Percentiles rank a stretch among this genome's conserved stretches.
These are phyloP conservation scores for Teleogryllus occipitalis DNA, from an alignment of 1,140 invertebrate species.

Conservation along the genomic window DNA sequence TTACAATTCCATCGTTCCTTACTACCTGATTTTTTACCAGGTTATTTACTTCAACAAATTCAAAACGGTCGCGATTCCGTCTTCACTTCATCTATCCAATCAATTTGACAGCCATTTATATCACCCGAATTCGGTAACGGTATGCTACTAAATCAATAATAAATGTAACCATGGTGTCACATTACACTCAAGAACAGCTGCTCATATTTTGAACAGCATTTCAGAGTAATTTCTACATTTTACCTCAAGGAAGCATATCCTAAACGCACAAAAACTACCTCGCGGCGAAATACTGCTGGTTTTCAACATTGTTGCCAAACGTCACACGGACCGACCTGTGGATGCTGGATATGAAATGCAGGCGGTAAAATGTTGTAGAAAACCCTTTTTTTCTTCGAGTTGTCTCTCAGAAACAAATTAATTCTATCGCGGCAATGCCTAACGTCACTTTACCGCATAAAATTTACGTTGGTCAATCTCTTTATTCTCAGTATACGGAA, in stretches of 20 bases:
- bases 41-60: background rate
- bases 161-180: background rate
- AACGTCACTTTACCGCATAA: no score
- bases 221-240: background rate
- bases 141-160: conserved; percentile 1
- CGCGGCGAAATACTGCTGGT: background rate
- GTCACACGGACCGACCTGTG: background rate
- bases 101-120: conserved; percentile 5
- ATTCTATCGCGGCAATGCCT: no score
- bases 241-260: background rate
- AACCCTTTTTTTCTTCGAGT: background rate
- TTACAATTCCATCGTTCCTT: background rate
- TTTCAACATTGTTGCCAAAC: conserved; percentile 1
- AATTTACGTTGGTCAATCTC: no score
- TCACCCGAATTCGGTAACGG: conserved; percentile 3
- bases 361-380: background rate
- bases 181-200: background rate
- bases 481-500: no score
- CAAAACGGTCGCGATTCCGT: background rate
- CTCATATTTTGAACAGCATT: background rate
- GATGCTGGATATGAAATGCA: background rate
- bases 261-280: background rate
- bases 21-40: background rate
- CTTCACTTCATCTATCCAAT: conserved; percentile 1
- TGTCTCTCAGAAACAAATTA: no score